A percentile compares a stretch with the other conserved stretches of the same genome.
Conservation (phyloP, 2,888 invertebrate species). For the Tipula vernalis region DNA sequence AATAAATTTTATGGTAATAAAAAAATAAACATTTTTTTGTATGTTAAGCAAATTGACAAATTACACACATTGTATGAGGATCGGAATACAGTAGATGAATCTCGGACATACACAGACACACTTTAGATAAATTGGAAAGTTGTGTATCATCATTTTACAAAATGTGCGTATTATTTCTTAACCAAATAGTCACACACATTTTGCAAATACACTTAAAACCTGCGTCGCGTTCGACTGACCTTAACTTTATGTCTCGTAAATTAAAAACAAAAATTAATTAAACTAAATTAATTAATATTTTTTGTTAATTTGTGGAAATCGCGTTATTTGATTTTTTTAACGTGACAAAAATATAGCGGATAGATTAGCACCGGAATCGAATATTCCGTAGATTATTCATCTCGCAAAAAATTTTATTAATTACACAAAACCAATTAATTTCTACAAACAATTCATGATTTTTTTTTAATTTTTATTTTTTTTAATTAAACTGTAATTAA, state of each 20-base stretch:
- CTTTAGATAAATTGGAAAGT: not conserved
- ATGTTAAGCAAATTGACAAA: not conserved
- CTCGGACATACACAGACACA: not conserved
- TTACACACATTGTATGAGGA: not conserved
- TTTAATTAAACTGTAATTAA: not conserved
- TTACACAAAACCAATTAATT: not conserved
- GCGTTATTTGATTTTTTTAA: not conserved
- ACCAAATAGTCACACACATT: not conserved
- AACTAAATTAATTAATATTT: not conserved
- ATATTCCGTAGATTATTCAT: not conserved
- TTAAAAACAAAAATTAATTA: not conserved
- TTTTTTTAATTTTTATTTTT: too few relatives aligned
- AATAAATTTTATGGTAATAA: not conserved
- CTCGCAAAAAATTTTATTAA: too few relatives aligned
- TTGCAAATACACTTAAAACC: not conserved
- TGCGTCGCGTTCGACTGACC: not conserved
- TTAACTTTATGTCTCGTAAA: not conserved
- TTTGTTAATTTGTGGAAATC: not conserved
- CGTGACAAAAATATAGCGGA: not conserved
- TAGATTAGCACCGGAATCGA: not conserved
- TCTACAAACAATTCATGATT: not conserved
- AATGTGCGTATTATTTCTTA: not conserved
- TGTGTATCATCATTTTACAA: not conserved
- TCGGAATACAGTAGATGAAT: not conserved
- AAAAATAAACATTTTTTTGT: not conserved